These are phyloP conservation scores for Artemisiospiza belli DNA, from an alignment of 2,113 vertebrate genomes.

Conservation along the genomic window DNA sequence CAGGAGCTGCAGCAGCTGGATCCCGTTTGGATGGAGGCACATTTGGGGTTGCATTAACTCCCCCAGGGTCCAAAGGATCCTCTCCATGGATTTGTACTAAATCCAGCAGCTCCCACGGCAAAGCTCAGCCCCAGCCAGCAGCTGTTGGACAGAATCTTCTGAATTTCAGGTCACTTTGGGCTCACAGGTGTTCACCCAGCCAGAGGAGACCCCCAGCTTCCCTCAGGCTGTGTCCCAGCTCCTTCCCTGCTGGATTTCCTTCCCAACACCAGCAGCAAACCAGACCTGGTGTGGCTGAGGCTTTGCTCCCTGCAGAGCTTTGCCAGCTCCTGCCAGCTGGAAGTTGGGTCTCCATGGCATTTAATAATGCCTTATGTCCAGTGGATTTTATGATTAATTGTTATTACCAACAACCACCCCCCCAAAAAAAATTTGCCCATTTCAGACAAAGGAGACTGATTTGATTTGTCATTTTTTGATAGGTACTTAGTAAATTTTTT, in stretches of 20 bases:
- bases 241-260: background rate
- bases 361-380: background rate
- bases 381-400: background rate
- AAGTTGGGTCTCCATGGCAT: background rate
- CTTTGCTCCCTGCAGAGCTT: background rate
- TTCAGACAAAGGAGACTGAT: background rate
- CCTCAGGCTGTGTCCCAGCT: background rate
- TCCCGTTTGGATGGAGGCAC: background rate
- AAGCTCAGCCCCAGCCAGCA: background rate
- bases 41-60: background rate
- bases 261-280: rapidly evolving
- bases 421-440: background rate
- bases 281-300: background rate
- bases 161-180: background rate
- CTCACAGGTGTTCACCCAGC: background rate
- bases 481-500: background rate
- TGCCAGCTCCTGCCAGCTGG: background rate
- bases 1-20: background rate
- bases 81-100: background rate
- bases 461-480: background rate
- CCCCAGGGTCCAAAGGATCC: background rate
- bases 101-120: background rate
- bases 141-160: background rate
- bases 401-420: background rate
- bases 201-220: background rate